Base-by-base conservation (phyloP, 2,888 invertebrate species). In the Leucoma salicis region DNA sequence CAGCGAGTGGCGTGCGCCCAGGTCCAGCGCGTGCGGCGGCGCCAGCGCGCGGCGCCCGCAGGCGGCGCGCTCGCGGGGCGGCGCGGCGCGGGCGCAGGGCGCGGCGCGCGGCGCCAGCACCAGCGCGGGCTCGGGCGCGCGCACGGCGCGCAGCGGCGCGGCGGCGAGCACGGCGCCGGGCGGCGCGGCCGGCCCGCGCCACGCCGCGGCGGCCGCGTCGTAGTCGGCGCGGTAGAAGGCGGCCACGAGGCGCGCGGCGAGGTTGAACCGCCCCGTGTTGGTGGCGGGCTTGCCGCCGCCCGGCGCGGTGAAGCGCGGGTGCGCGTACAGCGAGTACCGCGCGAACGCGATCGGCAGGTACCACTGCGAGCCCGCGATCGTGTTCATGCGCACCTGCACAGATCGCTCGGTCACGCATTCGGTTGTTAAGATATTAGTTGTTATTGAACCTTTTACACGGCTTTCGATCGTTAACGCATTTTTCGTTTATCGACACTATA, bases 361-460 rank as follows among this genome's bases (percentile, higher is more conserved):
- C 64, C 98, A 93, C 90, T 98, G 98, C 82, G 93, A 94, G 54
- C 95, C 94, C 56, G 90, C 86, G 52, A 99, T 96, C 2, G 97
- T 97, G 83, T 98, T 99, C 96, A 99, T 97, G 46, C 98, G 93
- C 8, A 97, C 95, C 95, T 95, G 75, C 21, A 8, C n/a, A n/a
- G n/a, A n/a, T n/a, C n/a, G n/a, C n/a, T n/a, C n/a, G n/a, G n/a
- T n/a, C n/a, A n/a, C n/a, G n/a, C n/a, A n/a, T n/a, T n/a, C n/a
- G n/a, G n/a, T n/a, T n/a, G n/a, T n/a, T n/a, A n/a, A n/a, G n/a
- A n/a, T n/a, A n/a, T n/a, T n/a, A n/a, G n/a, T n/a, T n/a, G n/a
- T n/a, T n/a, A n/a, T n/a, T n/a, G n/a, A n/a, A n/a, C n/a, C n/a
- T n/a, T n/a, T n/a, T n/a, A n/a, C n/a, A n/a, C n/a, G n/a, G n/a